A percentile compares a stretch with the other conserved stretches of the same genome.
Conservation (phyloP, 37 sponge, comb jelly and placozoan genomes). For the Agelas oroides region DNA sequence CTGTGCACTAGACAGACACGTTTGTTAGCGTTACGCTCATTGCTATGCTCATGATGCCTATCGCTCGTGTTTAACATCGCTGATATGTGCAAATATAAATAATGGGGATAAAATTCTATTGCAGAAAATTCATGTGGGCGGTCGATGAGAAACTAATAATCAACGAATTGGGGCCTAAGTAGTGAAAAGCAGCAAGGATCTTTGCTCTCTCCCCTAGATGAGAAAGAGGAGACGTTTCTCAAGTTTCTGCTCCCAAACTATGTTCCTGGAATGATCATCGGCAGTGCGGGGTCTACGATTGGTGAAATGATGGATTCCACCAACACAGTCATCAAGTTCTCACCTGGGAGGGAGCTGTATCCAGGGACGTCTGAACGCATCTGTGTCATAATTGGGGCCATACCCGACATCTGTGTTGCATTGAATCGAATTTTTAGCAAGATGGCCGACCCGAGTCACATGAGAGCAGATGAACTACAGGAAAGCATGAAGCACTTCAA, state of each 20-base stretch:
- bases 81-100: no score
- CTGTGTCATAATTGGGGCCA: slow-evolving; percentile 65
- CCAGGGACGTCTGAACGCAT: slow-evolving; percentile 89
- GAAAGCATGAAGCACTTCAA: slow-evolving; percentile 56
- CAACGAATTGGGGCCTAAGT: no score
- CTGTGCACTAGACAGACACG: no score
- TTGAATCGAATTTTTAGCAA: slow-evolving; percentile 40
- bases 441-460: slow-evolving; percentile 35
- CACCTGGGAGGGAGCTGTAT: slow-evolving; percentile 80
- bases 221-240: slow-evolving; percentile 59
- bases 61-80: no score
- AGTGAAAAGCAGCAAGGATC: no score
- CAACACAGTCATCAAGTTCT: slow-evolving; percentile 81
- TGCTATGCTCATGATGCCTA: no score
- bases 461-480: slow-evolving; percentile 24
- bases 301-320: slow-evolving; percentile 74
- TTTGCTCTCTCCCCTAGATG: slow-evolving; percentile 15
- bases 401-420: slow-evolving; percentile 52
- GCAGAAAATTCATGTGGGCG: no score
- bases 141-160: no score
- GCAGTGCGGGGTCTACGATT: slow-evolving; percentile 87
- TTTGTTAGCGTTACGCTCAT: no score
- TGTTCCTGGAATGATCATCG: slow-evolving; percentile 92
- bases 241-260: slow-evolving; percentile 91
- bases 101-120: no score